Base-by-base conservation (phyloP, 2,888 invertebrate species). In the Tanytarsus gracilentus region DNA sequence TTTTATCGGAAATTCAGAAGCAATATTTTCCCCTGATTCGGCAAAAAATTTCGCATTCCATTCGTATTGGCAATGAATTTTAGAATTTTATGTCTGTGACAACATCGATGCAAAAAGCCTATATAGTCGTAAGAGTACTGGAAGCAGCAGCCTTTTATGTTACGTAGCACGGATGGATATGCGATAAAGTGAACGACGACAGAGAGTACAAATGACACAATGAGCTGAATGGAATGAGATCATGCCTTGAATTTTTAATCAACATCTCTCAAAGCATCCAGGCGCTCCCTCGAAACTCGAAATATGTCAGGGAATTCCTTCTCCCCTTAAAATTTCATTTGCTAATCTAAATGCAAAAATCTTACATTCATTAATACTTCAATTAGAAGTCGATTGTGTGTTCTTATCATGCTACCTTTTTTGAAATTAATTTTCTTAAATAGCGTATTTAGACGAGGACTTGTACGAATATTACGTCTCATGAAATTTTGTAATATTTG, bases 161-260 rank as follows among this genome's bases (percentile, higher is more conserved):
- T n/a, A n/a, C n/a, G 23, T 44, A 44, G 44, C 44, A 44, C 44
- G 44, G 23, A n/a, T n/a, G n/a, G n/a, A 11, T 23, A 44, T 18
- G 23, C 44, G 44, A 44, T 44, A 44, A 44, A 44, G 23, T 44
- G 44, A 44, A 44, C 44, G 44, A 44, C 44, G 21, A 44, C n/a
- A n/a, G n/a, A 23, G 33, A 40, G 40, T 39, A 55, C 55, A 55
- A 55, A 55, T 55, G 55, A 40, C 55, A 40, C 55, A 55, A 55
- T 55, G 55, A 55, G 40, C 33, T 27, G 55, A 55, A 55, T 51
- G 51, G 29, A 51, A 51, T 55, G 40, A 39, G 55, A 55, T 55
- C 55, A 55, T 55, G 55, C 33, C 18, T 55, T 55, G 55, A 55
- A 55, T 55, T 55, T 55, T 55, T 55, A 55, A 55, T 55, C 55